These are phyloP conservation scores for Streptopelia turtur DNA, from an alignment of 2,797 vertebrate genomes.

Conservation along the genomic window DNA sequence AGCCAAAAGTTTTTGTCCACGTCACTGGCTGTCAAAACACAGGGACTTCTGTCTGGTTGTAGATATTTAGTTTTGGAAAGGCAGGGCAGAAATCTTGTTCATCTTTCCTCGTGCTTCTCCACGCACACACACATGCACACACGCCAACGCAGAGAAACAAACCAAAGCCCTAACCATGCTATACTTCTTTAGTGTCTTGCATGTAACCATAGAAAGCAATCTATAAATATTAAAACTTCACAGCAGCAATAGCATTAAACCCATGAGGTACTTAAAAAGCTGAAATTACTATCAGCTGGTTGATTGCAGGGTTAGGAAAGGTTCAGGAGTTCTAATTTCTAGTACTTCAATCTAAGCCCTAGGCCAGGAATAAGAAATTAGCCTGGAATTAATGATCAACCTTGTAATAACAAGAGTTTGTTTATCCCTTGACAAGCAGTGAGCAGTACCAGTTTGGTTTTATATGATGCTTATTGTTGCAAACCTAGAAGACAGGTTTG, in stretches of 20 bases:
- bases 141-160: background rate
- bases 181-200: background rate
- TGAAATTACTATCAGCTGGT: background rate
- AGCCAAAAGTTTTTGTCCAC: conserved; percentile 25
- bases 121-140: background rate
- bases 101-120: conserved; percentile 24
- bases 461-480: background rate
- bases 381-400: background rate
- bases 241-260: background rate
- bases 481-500: background rate
- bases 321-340: background rate
- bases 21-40: conserved; percentile 46
- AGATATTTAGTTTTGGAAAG: conserved; percentile 43
- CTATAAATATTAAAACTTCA: background rate
- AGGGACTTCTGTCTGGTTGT: conserved; percentile 31
- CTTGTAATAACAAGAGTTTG: background rate
- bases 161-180: background rate
- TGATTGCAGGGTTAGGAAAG: background rate
- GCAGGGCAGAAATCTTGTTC: conserved; percentile 49
- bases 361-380: background rate
- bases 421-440: background rate
- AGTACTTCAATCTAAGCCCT: background rate
- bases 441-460: background rate
- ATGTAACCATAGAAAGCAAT: background rate
- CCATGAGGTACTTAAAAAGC: background rate